Base-by-base conservation (phyloP, 1,140 invertebrate genomes). In the Heliconius congener region DNA sequence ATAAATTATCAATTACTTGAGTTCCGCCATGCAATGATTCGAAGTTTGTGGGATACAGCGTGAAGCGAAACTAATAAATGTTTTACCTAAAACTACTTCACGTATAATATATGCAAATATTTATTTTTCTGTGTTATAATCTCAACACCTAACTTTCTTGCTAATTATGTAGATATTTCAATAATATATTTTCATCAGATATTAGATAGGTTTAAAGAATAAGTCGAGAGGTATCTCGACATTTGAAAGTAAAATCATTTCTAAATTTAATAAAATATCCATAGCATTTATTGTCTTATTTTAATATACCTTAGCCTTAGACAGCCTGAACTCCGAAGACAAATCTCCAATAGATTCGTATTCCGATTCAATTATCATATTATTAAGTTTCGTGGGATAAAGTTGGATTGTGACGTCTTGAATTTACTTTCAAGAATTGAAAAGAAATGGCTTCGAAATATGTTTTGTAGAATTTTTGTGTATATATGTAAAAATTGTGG, bases 331-430 rank as follows among this genome's bases (percentile, higher is more conserved):
- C n/a, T 57, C 55, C 55, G n/a, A 72, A 72, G 71, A 72, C 71
- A 72, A 72, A 72, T 72, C 71, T 66, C 71, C 71, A 72, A 72
- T 72, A 72, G 71, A 72, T 72, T 39, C 37, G 71, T 72, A 72
- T 72, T 66, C 23, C 60, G 23, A 66, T 66, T 72, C 71, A 72
- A 72, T 72, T 72, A 72, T 72, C 71, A 72, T 72, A 72, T 42
- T 72, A 72, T 72, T 72, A 72, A 72, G 71, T 72, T 72, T 39
- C 71, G 71, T 72, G n/a, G 71, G 34, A 72, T 39, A 42, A 72
- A 39, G 71, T 72, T 72, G 71, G 71, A 72, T 72, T 72, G n/a
- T 72, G 71, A 66, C 60, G 23, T 66, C 60, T 66, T 66, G 60
- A 66, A 66, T 66, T 66, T 30, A 27, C 27, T 66, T 66, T 23